A percentile compares a stretch with the other conserved stretches of the same genome.
Evolutionary conservation across 2,888 invertebrate species (phyloP).

Genomic region (Trachelus tabidus): DNA sequence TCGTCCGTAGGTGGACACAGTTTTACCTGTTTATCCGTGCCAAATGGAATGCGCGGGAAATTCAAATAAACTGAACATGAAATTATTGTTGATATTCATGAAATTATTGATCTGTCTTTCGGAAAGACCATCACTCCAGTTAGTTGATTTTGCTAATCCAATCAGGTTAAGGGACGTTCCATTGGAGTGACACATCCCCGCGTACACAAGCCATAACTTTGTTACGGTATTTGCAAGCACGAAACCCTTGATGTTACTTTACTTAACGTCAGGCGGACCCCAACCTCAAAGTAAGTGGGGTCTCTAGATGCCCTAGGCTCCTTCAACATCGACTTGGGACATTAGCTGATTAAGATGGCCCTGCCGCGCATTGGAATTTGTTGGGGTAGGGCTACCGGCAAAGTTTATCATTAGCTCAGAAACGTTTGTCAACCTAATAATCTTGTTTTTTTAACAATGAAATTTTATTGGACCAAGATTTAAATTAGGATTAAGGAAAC

Average conservation of each 20-base stretch:
- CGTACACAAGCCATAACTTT: conserved; percentile 48
- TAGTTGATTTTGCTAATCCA: conserved; percentile 48
- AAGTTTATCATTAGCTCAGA: not conserved
- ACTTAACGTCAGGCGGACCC: conserved; percentile 38
- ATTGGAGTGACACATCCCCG: conserved; percentile 46
- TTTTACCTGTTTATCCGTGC: not conserved
- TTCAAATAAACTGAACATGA: not conserved
- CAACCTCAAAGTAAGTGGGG: conserved; percentile 37
- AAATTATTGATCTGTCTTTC: not conserved
- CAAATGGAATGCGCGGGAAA: not conserved
- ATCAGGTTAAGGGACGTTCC: conserved; percentile 39
- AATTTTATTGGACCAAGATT: not conserved
- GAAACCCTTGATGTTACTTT: conserved; percentile 49
- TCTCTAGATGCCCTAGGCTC: conserved; percentile 35
- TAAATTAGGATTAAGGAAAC: not conserved
- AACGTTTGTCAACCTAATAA: not conserved
- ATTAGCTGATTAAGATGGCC: conserved; percentile 35
- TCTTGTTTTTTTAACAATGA: not conserved
- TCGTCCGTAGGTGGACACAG: not conserved
- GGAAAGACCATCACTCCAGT: conserved; percentile 24
- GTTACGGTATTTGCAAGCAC: conserved; percentile 54
- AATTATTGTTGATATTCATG: not conserved
- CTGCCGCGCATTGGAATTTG: not conserved
- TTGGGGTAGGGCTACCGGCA: not conserved
- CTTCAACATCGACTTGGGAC: conserved; percentile 16